Conservation (phyloP, 2,888 invertebrate species). For the Amiota minor region DNA sequence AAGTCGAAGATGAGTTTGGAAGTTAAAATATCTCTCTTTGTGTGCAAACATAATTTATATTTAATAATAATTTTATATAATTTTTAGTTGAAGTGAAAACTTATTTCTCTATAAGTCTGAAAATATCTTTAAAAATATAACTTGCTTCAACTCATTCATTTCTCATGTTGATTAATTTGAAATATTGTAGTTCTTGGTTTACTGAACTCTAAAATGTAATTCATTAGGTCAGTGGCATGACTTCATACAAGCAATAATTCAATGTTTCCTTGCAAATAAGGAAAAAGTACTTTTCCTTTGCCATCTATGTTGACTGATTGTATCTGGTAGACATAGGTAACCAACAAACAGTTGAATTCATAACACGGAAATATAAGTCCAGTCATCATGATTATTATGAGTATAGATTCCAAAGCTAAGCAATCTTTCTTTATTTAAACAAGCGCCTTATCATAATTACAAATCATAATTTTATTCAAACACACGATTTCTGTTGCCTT, state of each 20-base stretch:
- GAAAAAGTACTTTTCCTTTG: neutral
- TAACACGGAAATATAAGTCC: no score
- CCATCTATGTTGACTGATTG: no score
- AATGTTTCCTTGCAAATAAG: slow-evolving; percentile 18
- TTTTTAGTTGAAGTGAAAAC: no score
- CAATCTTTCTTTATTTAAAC: slow-evolving; percentile 18
- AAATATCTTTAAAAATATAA: no score
- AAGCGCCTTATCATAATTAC: slow-evolving; percentile 17
- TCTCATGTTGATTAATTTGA: neutral
- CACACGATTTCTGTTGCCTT: neutral
- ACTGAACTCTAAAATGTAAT: neutral
- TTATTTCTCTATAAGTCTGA: no score
- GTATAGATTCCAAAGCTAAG: neutral
- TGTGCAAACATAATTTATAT: no score
- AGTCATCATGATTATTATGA: neutral
- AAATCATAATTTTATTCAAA: neutral
- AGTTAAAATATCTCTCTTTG: no score
- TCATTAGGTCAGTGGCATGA: slow-evolving; percentile 27
- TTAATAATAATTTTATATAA: no score
- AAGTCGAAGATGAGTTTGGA: no score
- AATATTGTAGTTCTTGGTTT: neutral
- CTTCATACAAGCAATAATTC: neutral
- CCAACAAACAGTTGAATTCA: no score
- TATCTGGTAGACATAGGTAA: no score
- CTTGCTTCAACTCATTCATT: neutral